Evolutionary conservation across 2,797 vertebrate genomes (phyloP).

Genomic region (Xenops minutus): DNA sequence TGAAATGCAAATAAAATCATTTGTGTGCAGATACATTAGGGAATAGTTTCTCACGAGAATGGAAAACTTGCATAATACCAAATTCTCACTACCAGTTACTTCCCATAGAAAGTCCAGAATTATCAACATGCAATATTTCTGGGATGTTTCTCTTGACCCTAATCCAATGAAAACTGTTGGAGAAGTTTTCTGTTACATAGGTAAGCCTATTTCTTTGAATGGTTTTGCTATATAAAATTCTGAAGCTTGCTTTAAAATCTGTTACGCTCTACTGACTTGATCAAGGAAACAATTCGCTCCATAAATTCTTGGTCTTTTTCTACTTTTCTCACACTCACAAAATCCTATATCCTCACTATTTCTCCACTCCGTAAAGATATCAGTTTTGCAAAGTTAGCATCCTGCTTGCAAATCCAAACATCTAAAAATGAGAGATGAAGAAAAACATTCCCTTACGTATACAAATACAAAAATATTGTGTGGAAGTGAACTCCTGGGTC

Average conservation of each 20-base stretch:
- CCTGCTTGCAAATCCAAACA: not conserved
- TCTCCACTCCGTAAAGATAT: not conserved
- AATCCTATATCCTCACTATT: not conserved
- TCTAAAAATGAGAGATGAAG: not conserved
- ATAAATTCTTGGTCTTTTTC: not conserved
- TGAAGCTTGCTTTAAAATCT: not conserved
- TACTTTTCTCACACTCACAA: not conserved
- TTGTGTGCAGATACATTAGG: not conserved
- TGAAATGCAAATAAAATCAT: not conserved
- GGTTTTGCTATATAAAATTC: not conserved
- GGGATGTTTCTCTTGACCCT: not conserved
- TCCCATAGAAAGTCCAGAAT: not conserved
- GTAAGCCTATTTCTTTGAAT: not conserved
- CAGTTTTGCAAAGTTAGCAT: not conserved
- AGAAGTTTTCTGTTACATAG: not conserved
- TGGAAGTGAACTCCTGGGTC: not conserved
- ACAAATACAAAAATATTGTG: not conserved
- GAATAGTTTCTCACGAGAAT: not conserved
- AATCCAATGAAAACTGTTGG: not conserved
- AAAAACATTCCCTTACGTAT: not conserved
- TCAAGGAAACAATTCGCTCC: not conserved
- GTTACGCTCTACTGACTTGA: not conserved
- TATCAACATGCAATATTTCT: not conserved
- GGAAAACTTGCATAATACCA: not conserved
- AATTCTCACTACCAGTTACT: not conserved